phyloP scores from a whole-genome alignment of 2,113 vertebrate genomes.

The Cyphomyrus plagiostoma region DNA sequence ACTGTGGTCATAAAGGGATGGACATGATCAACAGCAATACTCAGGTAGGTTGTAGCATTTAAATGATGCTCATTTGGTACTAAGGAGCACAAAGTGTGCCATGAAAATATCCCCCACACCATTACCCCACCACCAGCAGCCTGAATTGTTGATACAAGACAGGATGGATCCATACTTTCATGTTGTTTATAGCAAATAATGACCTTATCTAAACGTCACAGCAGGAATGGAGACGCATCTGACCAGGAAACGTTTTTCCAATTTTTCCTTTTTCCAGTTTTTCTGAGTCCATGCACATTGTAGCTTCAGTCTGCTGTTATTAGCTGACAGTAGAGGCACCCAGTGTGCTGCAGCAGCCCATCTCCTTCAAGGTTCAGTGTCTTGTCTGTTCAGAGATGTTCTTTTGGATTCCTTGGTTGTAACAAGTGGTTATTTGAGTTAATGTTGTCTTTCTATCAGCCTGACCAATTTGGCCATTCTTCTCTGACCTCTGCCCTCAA shows the following conservation, averaged over 20 bases:
- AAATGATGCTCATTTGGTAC: background rate
- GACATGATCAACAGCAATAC: background rate
- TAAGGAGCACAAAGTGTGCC: background rate
- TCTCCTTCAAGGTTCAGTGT: background rate
- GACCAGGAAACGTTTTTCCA: background rate
- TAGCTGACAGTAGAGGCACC: background rate
- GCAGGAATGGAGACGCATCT: background rate
- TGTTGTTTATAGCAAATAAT: background rate
- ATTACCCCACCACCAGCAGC: background rate
- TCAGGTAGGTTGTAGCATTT: background rate
- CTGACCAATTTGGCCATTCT: too few species aligned
- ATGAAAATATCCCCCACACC: background rate
- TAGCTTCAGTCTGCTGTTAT: background rate
- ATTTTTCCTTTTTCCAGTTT: background rate
- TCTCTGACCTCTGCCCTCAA: too few species aligned
- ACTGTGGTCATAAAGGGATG: background rate
- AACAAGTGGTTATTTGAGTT: background rate
- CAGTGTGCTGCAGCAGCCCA: background rate
- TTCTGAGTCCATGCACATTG: background rate
- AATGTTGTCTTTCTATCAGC: too few species aligned
- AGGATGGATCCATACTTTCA: background rate
- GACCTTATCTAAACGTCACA: background rate
- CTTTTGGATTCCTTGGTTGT: background rate
- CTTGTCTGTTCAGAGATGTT: background rate
- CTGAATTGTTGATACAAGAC: background rate